These are phyloP conservation scores for Bursaphelenchus mucronatus DNA, from an alignment of 1,140 invertebrate species.

Conservation along the genomic window DNA sequence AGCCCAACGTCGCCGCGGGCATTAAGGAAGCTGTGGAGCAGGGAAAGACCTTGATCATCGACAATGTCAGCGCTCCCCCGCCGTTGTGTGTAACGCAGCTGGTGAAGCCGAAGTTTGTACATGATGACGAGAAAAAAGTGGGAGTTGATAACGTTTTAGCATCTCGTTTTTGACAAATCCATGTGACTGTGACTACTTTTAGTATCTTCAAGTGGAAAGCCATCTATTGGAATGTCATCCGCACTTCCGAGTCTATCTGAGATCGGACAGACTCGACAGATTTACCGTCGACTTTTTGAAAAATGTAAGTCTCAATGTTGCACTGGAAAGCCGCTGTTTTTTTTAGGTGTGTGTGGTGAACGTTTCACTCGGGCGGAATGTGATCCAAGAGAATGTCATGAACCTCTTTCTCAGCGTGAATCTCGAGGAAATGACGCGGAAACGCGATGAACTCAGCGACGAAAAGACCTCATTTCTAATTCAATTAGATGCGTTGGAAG, in stretches of 20 bases:
- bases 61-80: constrained; percentile 33
- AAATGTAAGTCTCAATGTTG: constrained; percentile 23
- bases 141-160: constrained; percentile 4
- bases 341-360: constrained; percentile 31
- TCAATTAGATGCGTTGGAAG: constrained; percentile 36
- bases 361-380: constrained; percentile 18
- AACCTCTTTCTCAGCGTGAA: constrained; percentile 31
- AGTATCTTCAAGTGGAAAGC: constrained; percentile 32
- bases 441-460: constrained; percentile 37
- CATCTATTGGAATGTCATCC: constrained; percentile 27
- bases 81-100: constrained; percentile 28
- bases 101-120: constrained; percentile 26
- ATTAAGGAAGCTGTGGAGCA: constrained; percentile 19
- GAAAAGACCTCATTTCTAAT: constrained; percentile 32
- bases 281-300: constrained; percentile 31
- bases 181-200: constrained; percentile 1
- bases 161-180: neutral
- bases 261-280: constrained; percentile 19
- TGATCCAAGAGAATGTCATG: constrained; percentile 38
- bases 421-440: constrained; percentile 25
- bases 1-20: constrained; percentile 2
- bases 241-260: constrained; percentile 33
- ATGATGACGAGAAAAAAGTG: constrained; percentile 15
- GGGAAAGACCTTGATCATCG: constrained; percentile 28
- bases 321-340: constrained; percentile 4